A percentile compares a stretch with the other conserved stretches of the same genome.
Evolutionary conservation across 2,888 invertebrate genomes (phyloP).

Genomic region (Ptychoptera contaminata): DNA sequence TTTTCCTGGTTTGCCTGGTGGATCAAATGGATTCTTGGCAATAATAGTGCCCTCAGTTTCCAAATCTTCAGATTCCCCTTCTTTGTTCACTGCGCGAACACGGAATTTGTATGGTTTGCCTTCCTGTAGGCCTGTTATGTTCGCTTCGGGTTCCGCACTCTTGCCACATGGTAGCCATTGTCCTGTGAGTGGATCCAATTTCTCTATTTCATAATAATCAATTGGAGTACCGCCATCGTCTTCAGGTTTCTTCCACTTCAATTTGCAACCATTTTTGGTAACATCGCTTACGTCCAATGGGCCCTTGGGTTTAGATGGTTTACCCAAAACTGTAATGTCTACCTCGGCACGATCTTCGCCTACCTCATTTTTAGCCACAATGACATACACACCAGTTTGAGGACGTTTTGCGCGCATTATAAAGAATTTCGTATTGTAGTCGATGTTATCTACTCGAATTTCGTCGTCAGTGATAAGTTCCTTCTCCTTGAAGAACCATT

Average conservation of each 20-base stretch:
- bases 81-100: constrained; percentile 94
- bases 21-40: constrained; percentile 98
- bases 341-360: constrained; percentile 86
- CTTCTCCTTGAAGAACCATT: constrained; percentile 69
- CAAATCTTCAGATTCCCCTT: constrained; percentile 93
- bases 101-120: constrained; percentile 98
- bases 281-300: constrained; percentile 79
- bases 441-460: constrained; percentile 63
- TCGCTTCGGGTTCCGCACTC: constrained; percentile 71
- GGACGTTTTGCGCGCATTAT: constrained; percentile 65
- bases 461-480: constrained; percentile 43
- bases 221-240: constrained; percentile 93
- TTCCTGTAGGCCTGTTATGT: constrained; percentile 69
- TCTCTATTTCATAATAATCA: constrained; percentile 92
- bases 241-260: constrained; percentile 86
- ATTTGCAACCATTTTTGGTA: constrained; percentile 79
- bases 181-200: constrained; percentile 78
- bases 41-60: constrained; percentile 87
- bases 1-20: constrained; percentile 81
- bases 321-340: constrained; percentile 73
- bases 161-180: constrained; percentile 88
- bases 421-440: constrained; percentile 83
- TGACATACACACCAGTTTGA: constrained; percentile 75
- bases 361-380: constrained; percentile 81
- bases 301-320: constrained; percentile 65